Evolutionary conservation across 2,888 invertebrate genomes (phyloP), one percentile per base, ranked within the genome.

Genomic region (Apamea monoglypha): DNA sequence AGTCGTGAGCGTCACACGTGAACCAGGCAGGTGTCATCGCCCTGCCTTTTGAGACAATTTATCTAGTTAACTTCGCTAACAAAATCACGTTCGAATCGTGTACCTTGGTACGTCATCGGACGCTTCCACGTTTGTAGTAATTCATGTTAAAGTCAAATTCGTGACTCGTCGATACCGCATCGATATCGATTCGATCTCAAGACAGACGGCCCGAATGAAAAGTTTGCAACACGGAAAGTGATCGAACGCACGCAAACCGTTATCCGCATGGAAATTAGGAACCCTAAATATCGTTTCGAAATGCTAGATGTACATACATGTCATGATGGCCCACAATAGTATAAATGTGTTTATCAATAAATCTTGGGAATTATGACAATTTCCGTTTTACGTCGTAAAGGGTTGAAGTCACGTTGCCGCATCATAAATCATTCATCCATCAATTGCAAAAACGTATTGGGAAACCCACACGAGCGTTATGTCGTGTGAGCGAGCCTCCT

Each of bases 191-290:
- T 95, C 93, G 91, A 96, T 95, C 95, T 95, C 92, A 90, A 94
- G 92, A 93, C 93, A 93, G 94, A 93, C 94, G 92, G 92, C 91
- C 90, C 91, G 92, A 92, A 92, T 94, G 94, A 94, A 96, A 96
- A 95, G 93, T 96, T 95, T 93, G 92, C 92, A 94, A 93, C 96
- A 96, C 95, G 96, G 93, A 96, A 95, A 94, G 93, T 94, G 88
- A 92, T 90, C 88, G 91, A 91, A 93, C 94, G 93, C 96, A 96
- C 95, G 96, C 95, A 91, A 96, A 91, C 93, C 89, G 90, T 91
- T 91, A 90, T 93, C 91, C 92, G 92, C 93, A 95, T 94, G 92
- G 92, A 94, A 94, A 94, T 94, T 91, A 91, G 92, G 91, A 89
- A 89, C 89, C 89, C 90, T 90, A 91, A 91, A 92, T 92, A 91